These are phyloP conservation scores for Eurytoma adleriae DNA, from an alignment of 2,888 invertebrate genomes.

Conservation along the genomic window DNA sequence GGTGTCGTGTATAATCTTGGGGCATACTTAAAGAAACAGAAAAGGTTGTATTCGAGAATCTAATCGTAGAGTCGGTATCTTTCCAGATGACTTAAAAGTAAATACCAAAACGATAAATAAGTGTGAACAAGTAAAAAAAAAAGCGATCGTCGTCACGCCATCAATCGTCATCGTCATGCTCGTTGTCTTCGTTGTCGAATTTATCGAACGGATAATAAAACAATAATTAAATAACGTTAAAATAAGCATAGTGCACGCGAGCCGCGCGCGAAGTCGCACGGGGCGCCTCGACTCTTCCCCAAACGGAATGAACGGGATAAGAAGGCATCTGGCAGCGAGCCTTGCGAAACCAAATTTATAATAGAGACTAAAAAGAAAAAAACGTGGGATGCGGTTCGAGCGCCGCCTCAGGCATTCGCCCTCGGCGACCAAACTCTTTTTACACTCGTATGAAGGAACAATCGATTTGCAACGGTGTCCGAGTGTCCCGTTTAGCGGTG, in stretches of 20 bases:
- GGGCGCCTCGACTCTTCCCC: neutral
- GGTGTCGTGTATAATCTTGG: slow-evolving; percentile 33
- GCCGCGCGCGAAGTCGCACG: slow-evolving; percentile 5
- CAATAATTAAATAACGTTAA: slow-evolving; percentile 9
- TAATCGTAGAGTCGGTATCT: slow-evolving; percentile 47
- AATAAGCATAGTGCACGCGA: neutral
- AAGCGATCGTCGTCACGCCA: slow-evolving; percentile 54
- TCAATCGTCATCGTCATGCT: slow-evolving; percentile 62
- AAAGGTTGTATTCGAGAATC: slow-evolving; percentile 67
- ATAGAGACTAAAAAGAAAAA: neutral
- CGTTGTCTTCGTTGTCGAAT: slow-evolving; percentile 61
- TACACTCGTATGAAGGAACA: slow-evolving; percentile 18
- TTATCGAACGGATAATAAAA: slow-evolving; percentile 34
- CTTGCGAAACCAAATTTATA: slow-evolving; percentile 32
- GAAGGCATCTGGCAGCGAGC: neutral
- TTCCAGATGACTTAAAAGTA: slow-evolving; percentile 36
- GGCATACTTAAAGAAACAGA: slow-evolving; percentile 31
- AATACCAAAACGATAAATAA: too few species aligned
- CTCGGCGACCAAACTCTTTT: slow-evolving; percentile 19
- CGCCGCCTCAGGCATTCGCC: slow-evolving; percentile 16
- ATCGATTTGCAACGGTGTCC: slow-evolving; percentile 25
- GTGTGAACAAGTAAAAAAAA: slow-evolving; percentile 1
- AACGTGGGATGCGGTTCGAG: neutral
- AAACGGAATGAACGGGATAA: neutral
- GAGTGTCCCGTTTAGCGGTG: slow-evolving; percentile 8